Evolutionary conservation across 1,140 invertebrate genomes (phyloP).

Genomic region (Cryptotermes secundus): DNA sequence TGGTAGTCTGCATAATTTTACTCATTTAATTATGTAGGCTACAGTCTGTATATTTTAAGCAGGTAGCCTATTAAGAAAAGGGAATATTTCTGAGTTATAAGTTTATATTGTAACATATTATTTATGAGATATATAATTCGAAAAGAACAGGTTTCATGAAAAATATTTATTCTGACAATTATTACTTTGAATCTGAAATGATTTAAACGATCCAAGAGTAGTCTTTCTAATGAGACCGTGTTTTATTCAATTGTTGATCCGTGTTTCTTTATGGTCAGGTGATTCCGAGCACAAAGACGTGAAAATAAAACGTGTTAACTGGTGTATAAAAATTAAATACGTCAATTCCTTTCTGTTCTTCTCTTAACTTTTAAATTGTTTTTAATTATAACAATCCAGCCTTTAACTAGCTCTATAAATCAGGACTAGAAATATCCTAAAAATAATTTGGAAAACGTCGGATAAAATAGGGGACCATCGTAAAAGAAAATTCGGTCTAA

Average conservation of each 20-base stretch:
- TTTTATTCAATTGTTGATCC: background rate
- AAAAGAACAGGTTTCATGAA: background rate
- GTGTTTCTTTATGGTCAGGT: background rate
- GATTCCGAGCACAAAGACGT: background rate
- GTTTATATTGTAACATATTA: background rate
- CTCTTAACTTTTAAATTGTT: no score
- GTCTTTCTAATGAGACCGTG: background rate
- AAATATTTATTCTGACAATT: background rate
- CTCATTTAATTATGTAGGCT: background rate
- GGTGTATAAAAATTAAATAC: background rate
- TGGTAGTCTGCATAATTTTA: background rate
- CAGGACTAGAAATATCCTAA: no score
- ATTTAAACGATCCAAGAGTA: background rate
- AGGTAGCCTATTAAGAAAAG: background rate
- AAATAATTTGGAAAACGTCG: no score
- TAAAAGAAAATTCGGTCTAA: no score
- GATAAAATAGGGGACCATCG: no score
- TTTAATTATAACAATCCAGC: no score
- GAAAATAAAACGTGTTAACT: background rate
- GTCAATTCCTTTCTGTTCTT: no score
- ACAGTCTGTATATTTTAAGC: background rate
- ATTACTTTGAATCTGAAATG: background rate
- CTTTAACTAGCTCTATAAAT: no score
- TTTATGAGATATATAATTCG: background rate
- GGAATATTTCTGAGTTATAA: background rate